Evolutionary conservation across 2,888 invertebrate species (phyloP), one percentile per base, ranked within the genome.

Genomic region (Erebia ligea): DNA sequence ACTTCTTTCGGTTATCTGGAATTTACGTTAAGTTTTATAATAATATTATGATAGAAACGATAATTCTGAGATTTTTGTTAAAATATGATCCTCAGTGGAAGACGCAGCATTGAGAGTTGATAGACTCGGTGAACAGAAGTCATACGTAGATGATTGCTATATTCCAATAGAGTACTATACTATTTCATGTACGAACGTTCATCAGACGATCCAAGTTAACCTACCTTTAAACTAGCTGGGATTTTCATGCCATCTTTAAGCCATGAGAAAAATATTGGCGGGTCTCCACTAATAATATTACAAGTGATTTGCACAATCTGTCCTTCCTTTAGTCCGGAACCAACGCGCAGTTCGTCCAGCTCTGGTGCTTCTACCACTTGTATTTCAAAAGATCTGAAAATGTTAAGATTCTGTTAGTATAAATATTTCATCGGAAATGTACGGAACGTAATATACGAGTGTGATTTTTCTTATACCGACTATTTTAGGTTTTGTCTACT

Each of bases 301-400:
- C 97, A 97, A 2, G 97, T 96, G 57, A 98, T 96, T 86, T 97
- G 96, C 45, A 97, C 96, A 78, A 98, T 94, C 81, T 97, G 96
- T 58, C 97, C 96, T 92, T 98, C 96, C 88, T 97, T 97, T 2
- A 97, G 89, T 77, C 96, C 97, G 64, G 95, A 94, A 0, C 97
- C 97, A 77, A 98, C 96, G 58, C 95, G 94, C 75, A 98, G 96
- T 62, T 97, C 96, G 82, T 97, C 97, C 81, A 98, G 94, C 72
- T 97, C 95, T 34, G 98, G 98, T 0, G 97, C 97, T 91, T 93
- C 93, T 78, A 95, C 95, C 57, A 97, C 94, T 87, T 95, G 95
- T 71, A 97, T 95, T 85, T 97, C 97, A 75, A 95, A 94, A 57
- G 95, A 94, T 69, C 92, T 93, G 75, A n/a, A 88, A 85, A 56